Evolutionary conservation across 2,888 invertebrate genomes (phyloP), one percentile per base, ranked within the genome.

Genomic region (Crossocerus cetratus): DNA sequence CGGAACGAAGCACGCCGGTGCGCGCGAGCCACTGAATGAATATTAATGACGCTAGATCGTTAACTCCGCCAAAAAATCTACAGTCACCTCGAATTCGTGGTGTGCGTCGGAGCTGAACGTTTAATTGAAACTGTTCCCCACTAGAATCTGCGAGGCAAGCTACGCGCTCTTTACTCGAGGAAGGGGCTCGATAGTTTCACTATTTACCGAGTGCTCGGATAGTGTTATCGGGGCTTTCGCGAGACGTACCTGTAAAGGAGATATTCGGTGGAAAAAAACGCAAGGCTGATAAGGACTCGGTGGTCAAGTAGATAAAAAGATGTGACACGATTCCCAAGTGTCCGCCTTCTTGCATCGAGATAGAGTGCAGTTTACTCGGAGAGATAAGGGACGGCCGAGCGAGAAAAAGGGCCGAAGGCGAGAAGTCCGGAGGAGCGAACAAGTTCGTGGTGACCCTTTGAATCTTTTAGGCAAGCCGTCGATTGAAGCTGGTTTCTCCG

Each of bases 391-490:
- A 68, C 69, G 43, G 64, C n/a, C n/a, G n/a, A n/a, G n/a, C n/a
- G n/a, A n/a, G n/a, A n/a, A n/a, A n/a, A n/a, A n/a, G n/a, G n/a
- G n/a, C n/a, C n/a, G n/a, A n/a, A n/a, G n/a, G 23, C 69, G 64
- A 23, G 23, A 74, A 20, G 32, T 61, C 69, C 62, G 42, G 44
- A 56, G 22, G n/a, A 45, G 45, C 65, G 63, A 49, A 22, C 2
- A 21, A 70, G 55, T 67, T 45, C 61, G 64, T 32, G 70, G 72
- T 42, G 68, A 66, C 21, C 72, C 76, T 67, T 77, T 84, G 81
- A 83, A 86, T 85, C 77, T 84, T 85, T 84, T 69, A 86, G 78
- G 32, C 71, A 65, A 73, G 65, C 69, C 74, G 65, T 66, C 58
- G 72, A 72, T 69, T 64, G 68, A 63, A 49, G 67, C 58, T 1